These are phyloP conservation scores for Isichthys henryi DNA, from an alignment of 2,113 vertebrate species.

Conservation along the genomic window DNA sequence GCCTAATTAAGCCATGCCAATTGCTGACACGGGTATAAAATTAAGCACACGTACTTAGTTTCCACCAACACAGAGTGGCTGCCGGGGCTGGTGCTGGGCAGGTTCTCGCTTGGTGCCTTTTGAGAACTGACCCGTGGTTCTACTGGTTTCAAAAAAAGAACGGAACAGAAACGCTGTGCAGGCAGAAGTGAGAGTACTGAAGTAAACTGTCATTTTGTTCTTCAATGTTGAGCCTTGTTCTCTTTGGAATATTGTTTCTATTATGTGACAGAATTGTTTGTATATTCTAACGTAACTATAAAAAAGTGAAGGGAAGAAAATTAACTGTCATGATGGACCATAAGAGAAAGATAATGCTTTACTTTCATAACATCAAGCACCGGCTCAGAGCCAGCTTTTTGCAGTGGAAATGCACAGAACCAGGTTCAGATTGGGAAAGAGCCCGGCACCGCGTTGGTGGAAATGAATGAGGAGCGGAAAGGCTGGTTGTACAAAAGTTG, in stretches of 20 bases:
- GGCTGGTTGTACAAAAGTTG: not conserved
- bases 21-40: not conserved
- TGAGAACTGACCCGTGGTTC: not conserved
- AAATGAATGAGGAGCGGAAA: not conserved
- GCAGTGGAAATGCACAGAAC: not conserved
- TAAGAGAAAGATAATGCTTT: not conserved
- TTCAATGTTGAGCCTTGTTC: not conserved
- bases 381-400: not conserved
- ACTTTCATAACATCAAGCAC: not conserved
- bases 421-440: not conserved
- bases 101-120: not conserved
- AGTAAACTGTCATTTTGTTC: not conserved
- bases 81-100: not conserved
- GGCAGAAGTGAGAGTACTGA: not conserved
- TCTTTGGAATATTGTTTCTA: not conserved
- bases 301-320: not conserved
- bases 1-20: not conserved
- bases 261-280: not conserved
- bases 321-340: not conserved
- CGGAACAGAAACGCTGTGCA: not conserved
- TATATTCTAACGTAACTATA: not conserved
- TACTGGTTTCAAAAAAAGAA: not conserved
- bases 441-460: not conserved
- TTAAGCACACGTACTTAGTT: not conserved
- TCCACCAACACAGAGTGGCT: not conserved